Percentiles rank a stretch among this genome's conserved stretches.
Conservation (phyloP, 2,888 invertebrate genomes). For the Aporophyla nigra region DNA sequence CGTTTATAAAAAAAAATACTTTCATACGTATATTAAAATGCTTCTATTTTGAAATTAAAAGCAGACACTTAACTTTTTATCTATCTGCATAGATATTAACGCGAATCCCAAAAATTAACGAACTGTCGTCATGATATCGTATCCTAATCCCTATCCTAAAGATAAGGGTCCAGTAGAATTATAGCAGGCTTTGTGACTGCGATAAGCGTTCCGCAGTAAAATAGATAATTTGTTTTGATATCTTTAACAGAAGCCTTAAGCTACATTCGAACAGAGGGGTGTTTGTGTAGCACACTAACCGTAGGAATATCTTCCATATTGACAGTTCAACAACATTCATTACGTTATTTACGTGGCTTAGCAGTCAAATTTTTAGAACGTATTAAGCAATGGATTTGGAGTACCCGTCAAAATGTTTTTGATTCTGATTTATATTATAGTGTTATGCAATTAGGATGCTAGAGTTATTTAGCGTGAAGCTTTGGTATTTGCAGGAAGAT, state of each 20-base stretch:
- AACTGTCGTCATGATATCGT: conserved; percentile 16
- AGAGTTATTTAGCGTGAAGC: neutral
- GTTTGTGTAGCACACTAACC: too few relatives aligned
- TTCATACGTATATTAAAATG: too few relatives aligned
- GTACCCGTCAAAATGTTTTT: too few relatives aligned
- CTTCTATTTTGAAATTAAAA: too few relatives aligned
- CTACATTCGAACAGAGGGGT: conserved; percentile 10
- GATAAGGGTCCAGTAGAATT: conserved; percentile 56
- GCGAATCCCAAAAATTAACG: conserved; percentile 11
- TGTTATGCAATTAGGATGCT: neutral
- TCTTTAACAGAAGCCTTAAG: conserved; percentile 10
- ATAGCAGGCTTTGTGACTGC: conserved; percentile 52
- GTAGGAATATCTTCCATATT: too few relatives aligned
- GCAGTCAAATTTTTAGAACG: too few relatives aligned
- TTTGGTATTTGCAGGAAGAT: neutral
- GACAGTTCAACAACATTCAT: too few relatives aligned
- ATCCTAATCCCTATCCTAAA: conserved; percentile 50
- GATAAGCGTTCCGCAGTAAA: conserved; percentile 59
- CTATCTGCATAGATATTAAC: neutral
- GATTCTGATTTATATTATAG: too few relatives aligned
- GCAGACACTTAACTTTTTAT: too few relatives aligned
- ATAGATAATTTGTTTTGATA: conserved; percentile 59
- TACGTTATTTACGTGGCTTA: too few relatives aligned
- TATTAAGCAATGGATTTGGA: too few relatives aligned
- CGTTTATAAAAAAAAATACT: too few relatives aligned